phyloP scores from a whole-genome alignment of 2,797 vertebrate species.

The Acanthopagrus latus region DNA sequence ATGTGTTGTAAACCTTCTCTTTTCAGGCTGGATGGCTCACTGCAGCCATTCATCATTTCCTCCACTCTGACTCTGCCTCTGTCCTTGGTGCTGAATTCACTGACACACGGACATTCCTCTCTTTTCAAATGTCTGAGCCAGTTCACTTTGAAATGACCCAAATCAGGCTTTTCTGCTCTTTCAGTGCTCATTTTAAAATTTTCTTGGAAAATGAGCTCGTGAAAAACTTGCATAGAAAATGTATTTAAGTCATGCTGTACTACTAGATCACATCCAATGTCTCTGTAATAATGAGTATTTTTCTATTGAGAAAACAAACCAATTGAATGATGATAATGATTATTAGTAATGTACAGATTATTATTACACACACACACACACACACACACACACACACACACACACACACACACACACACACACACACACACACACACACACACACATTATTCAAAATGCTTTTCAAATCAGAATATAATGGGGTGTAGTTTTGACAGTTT shows the following conservation, averaged over 20 bases:
- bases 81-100: slow-evolving; percentile 70
- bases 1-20: slow-evolving; percentile 1
- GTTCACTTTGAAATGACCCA: slow-evolving; percentile 8
- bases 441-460: neutral
- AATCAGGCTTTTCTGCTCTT: neutral
- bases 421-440: no score
- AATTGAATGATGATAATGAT: no score
- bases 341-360: no score
- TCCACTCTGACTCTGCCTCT: slow-evolving; percentile 50
- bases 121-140: slow-evolving; percentile 18
- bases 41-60: slow-evolving; percentile 19
- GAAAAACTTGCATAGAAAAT: neutral
- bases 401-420: no score
- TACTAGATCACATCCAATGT: neutral
- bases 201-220: neutral
- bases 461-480: neutral
- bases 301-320: neutral
- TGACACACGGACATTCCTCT: slow-evolving; percentile 13
- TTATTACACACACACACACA: no score
- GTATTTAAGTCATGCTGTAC: neutral
- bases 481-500: neutral
- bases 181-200: neutral
- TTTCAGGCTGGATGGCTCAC: slow-evolving; percentile 12
- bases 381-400: no score
- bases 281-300: neutral